Conservation (phyloP, 1,140 invertebrate species). For the Zophobas atratus region DNA sequence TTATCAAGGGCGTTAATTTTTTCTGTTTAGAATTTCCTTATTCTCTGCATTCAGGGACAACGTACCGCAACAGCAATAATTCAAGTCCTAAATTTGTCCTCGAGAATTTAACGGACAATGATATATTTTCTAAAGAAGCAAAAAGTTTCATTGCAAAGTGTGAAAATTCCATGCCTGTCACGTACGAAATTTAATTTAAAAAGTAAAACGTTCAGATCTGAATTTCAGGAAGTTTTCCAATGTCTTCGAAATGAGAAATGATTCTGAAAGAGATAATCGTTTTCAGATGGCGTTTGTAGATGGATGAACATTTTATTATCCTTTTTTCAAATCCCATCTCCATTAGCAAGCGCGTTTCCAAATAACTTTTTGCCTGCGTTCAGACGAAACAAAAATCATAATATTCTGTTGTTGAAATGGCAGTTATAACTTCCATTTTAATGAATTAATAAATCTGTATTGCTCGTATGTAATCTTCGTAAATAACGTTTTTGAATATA, state of each 20-base stretch:
- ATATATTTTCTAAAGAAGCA: slow-evolving; percentile 38
- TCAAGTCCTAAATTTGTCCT: slow-evolving; percentile 32
- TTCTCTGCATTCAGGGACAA: too few species aligned
- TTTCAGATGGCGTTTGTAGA: slow-evolving; percentile 55
- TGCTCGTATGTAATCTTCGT: too few species aligned
- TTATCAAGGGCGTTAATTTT: too few species aligned
- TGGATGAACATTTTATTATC: slow-evolving; percentile 56
- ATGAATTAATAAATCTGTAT: background rate
- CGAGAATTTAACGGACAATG: slow-evolving; percentile 35
- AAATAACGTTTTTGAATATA: too few species aligned
- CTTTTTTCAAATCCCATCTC: slow-evolving; percentile 53
- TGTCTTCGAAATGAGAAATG: slow-evolving; percentile 49
- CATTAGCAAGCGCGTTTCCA: slow-evolving; percentile 45
- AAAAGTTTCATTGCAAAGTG: slow-evolving; percentile 41
- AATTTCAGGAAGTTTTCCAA: slow-evolving; percentile 50
- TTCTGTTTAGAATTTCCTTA: too few species aligned
- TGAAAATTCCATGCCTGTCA: slow-evolving; percentile 48
- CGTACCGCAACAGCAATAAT: slow-evolving; percentile 4
- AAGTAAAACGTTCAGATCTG: slow-evolving; percentile 48
- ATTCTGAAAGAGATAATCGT: slow-evolving; percentile 54
- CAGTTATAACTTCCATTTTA: slow-evolving; percentile 19
- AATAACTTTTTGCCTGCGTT: slow-evolving; percentile 40
- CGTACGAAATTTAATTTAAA: slow-evolving; percentile 50
- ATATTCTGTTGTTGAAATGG: slow-evolving; percentile 14
- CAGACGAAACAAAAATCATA: slow-evolving; percentile 27